Base-by-base conservation (phyloP, 2,888 invertebrate genomes). In the Dryobotodes eremita region DNA sequence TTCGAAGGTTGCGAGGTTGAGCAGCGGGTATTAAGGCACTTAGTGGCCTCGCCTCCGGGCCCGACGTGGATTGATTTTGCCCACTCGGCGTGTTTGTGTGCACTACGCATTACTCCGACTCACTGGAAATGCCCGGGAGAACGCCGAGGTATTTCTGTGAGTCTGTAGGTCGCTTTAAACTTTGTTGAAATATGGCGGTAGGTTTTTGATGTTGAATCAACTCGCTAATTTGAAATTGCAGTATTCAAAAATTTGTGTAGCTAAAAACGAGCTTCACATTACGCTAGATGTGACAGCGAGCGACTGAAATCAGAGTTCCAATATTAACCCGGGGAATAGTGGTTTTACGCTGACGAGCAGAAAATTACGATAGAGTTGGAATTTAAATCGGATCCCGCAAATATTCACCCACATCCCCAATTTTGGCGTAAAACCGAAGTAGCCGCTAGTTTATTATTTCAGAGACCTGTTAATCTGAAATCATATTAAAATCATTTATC, bases 61-160 rank as follows among this genome's bases (percentile, higher is more conserved):
- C 86, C 92, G 94, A 95, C 94, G 91, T 91, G 92, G 93, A 95
- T 95, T 94, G 95, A 95, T 94, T 94, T 91, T 91, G 89, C 89
- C 90, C 87, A 92, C 91, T 85, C 72, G 70, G 53, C 76, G 71
- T 81, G 82, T 82, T 86, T 88, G 89, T 89, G 81, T 89, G 80
- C 80, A 71, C 73, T 80, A 86, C 74, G 69, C 77, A 74, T 80
- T 79, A 79, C 65, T 74, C n/a, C 69, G 42, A 59, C 74, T 89
- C 46, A 50, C 86, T 87, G 81, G 81, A 80, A 85, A 82, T 82
- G 89, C 68, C 75, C 55, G 42, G 48, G 71, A 68, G 74, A 80
- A 59, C 36, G n/a, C 20, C 13, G 15, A 71, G 53, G 13, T 48
- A 72, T 82, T 75, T 46, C 72, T 31, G n/a, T n/a, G 23, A 79